Base-by-base conservation (phyloP, 1,140 invertebrate genomes). In the Drepana arcuata region DNA sequence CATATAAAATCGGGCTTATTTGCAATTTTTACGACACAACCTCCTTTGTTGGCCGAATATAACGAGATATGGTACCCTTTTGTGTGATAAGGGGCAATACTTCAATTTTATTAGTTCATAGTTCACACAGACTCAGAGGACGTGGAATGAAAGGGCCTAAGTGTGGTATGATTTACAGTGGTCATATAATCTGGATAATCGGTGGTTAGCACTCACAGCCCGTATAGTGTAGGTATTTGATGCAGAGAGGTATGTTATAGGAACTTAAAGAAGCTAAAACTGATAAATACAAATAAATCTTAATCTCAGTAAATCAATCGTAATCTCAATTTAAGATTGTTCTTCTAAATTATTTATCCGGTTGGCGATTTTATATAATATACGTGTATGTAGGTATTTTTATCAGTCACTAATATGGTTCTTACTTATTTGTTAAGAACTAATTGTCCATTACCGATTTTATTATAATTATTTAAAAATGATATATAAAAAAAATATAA, bases 71-170 rank as follows among this genome's bases (percentile, higher is more conserved):
- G 55, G 51, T 61, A 51, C 53, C 63, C 62, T 60, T 71, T 73
- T 74, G 56, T 72, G 49, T 44, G 49, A 52, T 50, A 61, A 56
- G 47, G 44, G 45, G 63, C 63, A 52, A 73, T 77, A 63, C 67
- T 67, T 79, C 67, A 75, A 73, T 69, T 74, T 80, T 75, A 80
- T n/a, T 70, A 64, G 75, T 66, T 69, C 69, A 69, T 77, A 74
- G 75, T 77, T 73, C 66, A 65, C 43, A 50, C 48, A 47, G 42
- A 41, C 32, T 33, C 43, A 30, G 45, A 34, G 50, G 58, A 54
- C 52, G 42, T 57, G 24, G 30, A 65, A 54, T 59, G 59, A 63
- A 64, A 60, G 56, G 60, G 51, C 34, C 53, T 69, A 67, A 72
- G 68, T 65, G 71, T 69, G 34, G 48, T 39, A 69, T 77, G 75